Evolutionary conservation across 2,888 invertebrate species (phyloP).

Genomic region (Limnephilus auricula): DNA sequence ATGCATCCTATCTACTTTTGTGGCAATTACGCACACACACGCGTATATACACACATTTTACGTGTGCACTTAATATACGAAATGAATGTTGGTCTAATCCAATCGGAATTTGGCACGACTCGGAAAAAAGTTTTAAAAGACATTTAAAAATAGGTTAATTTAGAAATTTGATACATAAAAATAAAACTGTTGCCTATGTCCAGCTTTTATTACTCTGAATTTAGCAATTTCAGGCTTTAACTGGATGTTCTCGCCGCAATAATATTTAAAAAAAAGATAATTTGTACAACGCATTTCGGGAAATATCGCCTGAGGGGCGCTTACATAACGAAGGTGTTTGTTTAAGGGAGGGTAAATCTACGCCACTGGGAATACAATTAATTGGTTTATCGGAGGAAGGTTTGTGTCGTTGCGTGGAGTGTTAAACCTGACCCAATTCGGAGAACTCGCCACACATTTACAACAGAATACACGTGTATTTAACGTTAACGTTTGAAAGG

Average conservation of each 20-base stretch:
- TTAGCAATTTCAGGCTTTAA: too few relatives aligned
- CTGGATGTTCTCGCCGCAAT: background rate
- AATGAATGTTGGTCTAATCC: too few relatives aligned
- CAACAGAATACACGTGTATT: background rate
- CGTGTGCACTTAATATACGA: too few relatives aligned
- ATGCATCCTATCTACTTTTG: too few relatives aligned
- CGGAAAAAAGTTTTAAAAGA: too few relatives aligned
- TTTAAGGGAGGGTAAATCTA: background rate
- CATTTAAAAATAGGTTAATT: too few relatives aligned
- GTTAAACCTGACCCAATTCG: background rate
- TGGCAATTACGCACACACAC: too few relatives aligned
- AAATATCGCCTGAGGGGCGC: background rate
- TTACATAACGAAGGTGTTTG: background rate
- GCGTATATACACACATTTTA: too few relatives aligned
- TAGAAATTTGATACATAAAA: too few relatives aligned
- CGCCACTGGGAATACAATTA: background rate
- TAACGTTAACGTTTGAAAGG: background rate
- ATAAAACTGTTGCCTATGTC: too few relatives aligned
- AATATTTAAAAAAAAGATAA: background rate
- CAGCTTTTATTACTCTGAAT: too few relatives aligned
- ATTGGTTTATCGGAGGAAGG: slow-evolving; percentile 2
- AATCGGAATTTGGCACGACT: too few relatives aligned
- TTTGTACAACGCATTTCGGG: background rate
- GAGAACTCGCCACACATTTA: background rate
- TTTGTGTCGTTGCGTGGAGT: background rate